Evolutionary conservation across 2,888 invertebrate genomes (phyloP), one percentile per base, ranked within the genome.

Genomic region (Pseudeuparius sepicola): DNA sequence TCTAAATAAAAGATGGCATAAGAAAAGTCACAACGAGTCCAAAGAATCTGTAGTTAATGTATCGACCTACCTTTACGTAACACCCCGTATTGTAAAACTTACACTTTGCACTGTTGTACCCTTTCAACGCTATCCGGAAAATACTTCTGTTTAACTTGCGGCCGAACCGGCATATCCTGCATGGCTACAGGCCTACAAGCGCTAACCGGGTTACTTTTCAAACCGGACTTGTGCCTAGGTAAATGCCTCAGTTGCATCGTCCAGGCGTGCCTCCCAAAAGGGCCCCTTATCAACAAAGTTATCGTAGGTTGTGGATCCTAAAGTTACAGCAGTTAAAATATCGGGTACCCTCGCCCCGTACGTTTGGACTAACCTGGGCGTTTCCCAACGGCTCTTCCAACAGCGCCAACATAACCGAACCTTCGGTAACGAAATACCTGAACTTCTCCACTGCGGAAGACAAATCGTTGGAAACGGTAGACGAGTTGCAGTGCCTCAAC

Each of bases 251-350:
- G 65, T 53, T 85, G 81, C 73, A 89, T 75, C 5, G 86, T 86
- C 96, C 96, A 97, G 12, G 90, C 89, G 66, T 89, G 87, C 4
- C 94, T 78, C 1, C 94, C 94, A 66, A 92, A 94, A 1, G 92
- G 88, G 36, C 90, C 88, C 2, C 96, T 75, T 42, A 94, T 82
- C 34, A 97, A 68, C 33, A 90, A 79, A 56, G 77, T 78, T 10
- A 96, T 81, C 1, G 90, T 92, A 0, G 94, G 94, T 53, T 93
- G 87, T 3, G 92, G 90, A 64, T 93, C 93, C 71, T 85, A 74
- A 32, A 47, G 14, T 31, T 17, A n/a, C 4, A 34, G 13, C 15
- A 24, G 20, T 24, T 11, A n/a, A 24, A 29, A 31, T 3, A 12
- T 1, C 11, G n/a, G n/a, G n/a, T n/a, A n/a, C n/a, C n/a, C n/a